phyloP scores from a whole-genome alignment of 2,888 invertebrate species.

The Heliconius erato region DNA sequence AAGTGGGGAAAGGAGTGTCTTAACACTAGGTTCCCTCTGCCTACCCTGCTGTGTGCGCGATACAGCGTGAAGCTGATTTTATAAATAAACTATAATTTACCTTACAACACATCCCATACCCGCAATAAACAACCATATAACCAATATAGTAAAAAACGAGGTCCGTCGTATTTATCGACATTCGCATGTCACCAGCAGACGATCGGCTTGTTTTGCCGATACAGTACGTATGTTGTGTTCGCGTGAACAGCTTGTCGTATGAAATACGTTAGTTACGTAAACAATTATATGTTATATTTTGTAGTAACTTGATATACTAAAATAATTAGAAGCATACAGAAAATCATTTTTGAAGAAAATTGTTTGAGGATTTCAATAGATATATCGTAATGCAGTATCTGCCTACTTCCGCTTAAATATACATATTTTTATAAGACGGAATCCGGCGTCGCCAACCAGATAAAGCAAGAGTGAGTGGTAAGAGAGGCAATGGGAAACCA shows the following conservation, averaged over 20 bases:
- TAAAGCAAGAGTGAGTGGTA: not conserved
- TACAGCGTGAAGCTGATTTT: too few relatives aligned
- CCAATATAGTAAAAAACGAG: not conserved
- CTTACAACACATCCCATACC: not conserved
- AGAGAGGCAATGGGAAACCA: not conserved
- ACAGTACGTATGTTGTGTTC: not conserved
- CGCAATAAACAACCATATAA: not conserved
- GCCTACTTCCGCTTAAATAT: too few relatives aligned
- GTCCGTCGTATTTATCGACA: conserved; percentile 22
- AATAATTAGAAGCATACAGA: not conserved
- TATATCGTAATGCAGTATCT: too few relatives aligned
- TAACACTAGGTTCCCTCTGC: too few relatives aligned
- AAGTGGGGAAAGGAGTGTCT: too few relatives aligned
- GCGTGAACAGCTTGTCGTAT: conserved; percentile 12
- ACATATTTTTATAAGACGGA: too few relatives aligned
- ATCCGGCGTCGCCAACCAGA: too few relatives aligned
- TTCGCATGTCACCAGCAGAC: conserved; percentile 22
- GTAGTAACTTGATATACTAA: not conserved
- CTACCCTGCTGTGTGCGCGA: too few relatives aligned
- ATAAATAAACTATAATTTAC: too few relatives aligned
- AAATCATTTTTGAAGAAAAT: too few relatives aligned
- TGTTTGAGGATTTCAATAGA: too few relatives aligned
- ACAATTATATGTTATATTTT: not conserved
- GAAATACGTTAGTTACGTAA: not conserved
- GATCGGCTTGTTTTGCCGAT: conserved; percentile 3